Evolutionary conservation across 1,140 invertebrate species (phyloP), one percentile per base, ranked within the genome.

Genomic region (Limonius californicus): DNA sequence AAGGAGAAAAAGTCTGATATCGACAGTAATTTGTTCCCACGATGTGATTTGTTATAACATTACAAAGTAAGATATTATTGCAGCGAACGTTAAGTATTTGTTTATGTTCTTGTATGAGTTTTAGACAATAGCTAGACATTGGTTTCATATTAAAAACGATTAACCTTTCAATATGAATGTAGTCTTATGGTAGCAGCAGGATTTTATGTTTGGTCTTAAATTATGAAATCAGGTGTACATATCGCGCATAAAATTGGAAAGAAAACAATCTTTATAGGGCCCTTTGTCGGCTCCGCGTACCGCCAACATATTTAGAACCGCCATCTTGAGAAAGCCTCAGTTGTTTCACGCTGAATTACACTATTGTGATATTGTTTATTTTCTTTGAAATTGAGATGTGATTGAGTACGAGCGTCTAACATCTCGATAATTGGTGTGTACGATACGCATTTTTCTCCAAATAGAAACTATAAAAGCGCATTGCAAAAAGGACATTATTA

Each of bases 351-450:
- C 12, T 16, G 50, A 27, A 54, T 21, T 21, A 23, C 20, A n/a
- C 50, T 54, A 54, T 54, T 54, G 50, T 54, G 20, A 54, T 54
- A 54, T 23, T 54, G 50, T 54, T 54, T 54, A 54, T 54, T 54
- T 54, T 54, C 50, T 23, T 18, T 20, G 16, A 54, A 54, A 54
- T 54, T 54, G 20, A 54, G 16, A 54, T 23, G 50, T 54, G 20
- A 54, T 54, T 54, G 50, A 54, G 16, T 21, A 23, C 42, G 15
- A 18, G 19, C 15, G 12, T 23, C 16, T 16, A 23, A 18, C 50
- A 54, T n/a, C 20, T 21, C 6, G 16, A 18, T 16, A 23, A 54
- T 54, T 43, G 42, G 42, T 16, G 42, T 43, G 42, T n/a, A n/a
- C n/a, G n/a, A n/a, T n/a, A n/a, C n/a, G n/a, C n/a, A n/a, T n/a